Percentiles rank a stretch among this genome's conserved stretches.
phyloP scores from a whole-genome alignment of 2,113 vertebrate species.

The Myodes glareolus region DNA sequence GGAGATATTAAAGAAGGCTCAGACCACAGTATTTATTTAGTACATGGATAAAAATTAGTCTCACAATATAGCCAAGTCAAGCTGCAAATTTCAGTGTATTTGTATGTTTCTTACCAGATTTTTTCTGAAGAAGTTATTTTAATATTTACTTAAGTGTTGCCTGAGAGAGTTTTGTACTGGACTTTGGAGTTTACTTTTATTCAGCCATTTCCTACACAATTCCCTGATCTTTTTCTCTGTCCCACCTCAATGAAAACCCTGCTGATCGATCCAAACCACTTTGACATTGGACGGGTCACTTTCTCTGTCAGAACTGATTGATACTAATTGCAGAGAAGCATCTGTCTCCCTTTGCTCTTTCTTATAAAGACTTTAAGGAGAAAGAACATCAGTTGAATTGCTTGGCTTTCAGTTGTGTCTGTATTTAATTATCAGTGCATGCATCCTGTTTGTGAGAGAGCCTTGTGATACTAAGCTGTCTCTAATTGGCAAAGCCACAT shows the following conservation, averaged over 20 bases:
- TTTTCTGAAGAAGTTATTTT: not conserved
- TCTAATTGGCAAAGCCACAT: not conserved
- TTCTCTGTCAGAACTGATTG: constrained; percentile 55
- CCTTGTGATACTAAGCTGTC: not conserved
- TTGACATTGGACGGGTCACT: not conserved
- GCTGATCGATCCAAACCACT: constrained; percentile 11
- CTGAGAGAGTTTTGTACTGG: not conserved
- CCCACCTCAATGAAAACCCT: not conserved
- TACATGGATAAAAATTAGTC: not conserved
- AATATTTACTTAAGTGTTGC: not conserved
- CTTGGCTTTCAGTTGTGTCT: not conserved
- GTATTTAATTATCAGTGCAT: not conserved
- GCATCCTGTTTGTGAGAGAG: not conserved
- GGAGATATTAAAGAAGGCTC: accelerated
- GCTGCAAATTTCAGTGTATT: not conserved
- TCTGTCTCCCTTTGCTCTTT: constrained; percentile 9
- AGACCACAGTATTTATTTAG: not conserved
- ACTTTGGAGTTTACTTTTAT: not conserved
- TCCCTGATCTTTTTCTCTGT: not conserved
- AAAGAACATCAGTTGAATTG: not conserved
- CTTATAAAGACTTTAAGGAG: constrained; percentile 39
- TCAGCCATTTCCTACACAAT: not conserved
- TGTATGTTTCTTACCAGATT: not conserved
- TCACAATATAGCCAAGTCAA: not conserved
- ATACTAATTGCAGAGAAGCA: constrained; percentile 53